These are phyloP conservation scores for Cherax quadricarinatus DNA, from an alignment of 1,140 invertebrate species.

Conservation along the genomic window DNA sequence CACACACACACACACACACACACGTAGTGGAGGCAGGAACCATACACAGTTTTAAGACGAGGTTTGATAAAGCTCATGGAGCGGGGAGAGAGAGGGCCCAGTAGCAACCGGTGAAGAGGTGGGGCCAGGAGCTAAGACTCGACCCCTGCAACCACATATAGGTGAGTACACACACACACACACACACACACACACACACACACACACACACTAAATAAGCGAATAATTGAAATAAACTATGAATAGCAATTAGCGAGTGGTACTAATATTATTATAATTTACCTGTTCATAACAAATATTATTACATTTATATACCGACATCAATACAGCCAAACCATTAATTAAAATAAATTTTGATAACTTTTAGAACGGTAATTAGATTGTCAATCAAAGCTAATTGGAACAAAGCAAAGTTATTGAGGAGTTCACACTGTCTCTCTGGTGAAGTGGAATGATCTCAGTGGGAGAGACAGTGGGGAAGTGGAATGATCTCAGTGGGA, in stretches of 20 bases:
- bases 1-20: too few relatives aligned
- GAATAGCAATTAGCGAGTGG: background rate
- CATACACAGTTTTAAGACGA: too few relatives aligned
- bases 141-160: too few relatives aligned
- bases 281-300: background rate
- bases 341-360: background rate
- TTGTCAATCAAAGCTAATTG: constrained; percentile 1
- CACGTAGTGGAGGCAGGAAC: too few relatives aligned
- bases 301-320: background rate
- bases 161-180: too few relatives aligned
- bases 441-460: too few relatives aligned
- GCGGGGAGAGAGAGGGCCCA: too few relatives aligned
- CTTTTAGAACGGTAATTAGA: background rate
- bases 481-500: too few relatives aligned
- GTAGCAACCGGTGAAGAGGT: too few relatives aligned
- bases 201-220: background rate
- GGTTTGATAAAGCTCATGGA: too few relatives aligned
- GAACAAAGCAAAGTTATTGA: background rate
- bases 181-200: background rate
- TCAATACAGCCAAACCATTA: background rate
- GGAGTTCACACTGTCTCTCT: background rate
- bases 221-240: background rate
- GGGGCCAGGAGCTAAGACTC: too few relatives aligned
- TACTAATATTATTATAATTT: background rate
- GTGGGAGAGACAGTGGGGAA: too few relatives aligned